Base-by-base conservation (phyloP, 2,888 invertebrate species). In the Lamellibrachia columna region DNA sequence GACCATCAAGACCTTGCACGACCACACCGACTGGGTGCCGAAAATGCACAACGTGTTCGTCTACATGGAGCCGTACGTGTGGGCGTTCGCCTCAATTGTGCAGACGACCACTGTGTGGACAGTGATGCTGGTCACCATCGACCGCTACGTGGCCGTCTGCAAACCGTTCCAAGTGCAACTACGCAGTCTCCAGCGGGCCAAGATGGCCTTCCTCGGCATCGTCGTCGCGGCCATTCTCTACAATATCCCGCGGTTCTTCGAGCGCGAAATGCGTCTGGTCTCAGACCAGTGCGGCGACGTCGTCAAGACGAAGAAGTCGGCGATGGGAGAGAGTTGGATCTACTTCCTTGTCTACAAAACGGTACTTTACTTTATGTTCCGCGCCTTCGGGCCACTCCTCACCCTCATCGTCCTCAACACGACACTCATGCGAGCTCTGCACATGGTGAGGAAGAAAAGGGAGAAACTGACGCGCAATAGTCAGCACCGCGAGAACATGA, bases 321-420 rank as follows among this genome's bases (percentile, higher is more conserved):
- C 11, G 11, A 55, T 93, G 3, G 22, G 93, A 15, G 40, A 91
- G 11, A 93, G 75, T 90, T 92, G 92, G 11, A n/a, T 93, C 40
- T 94, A 94, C 92, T 94, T 94, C 60, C 92, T 94, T 11, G 93
- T 94, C 92, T 94, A 94, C 94, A 94, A 94, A 92, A 94, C 94
- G 11, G 60, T 94, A 91, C 90, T 93, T 90, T 94, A 94, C 93
- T 94, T 94, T 92, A 92, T 94, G 22, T 94, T 94, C 93, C 93
- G 94, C 11, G 91, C 94, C 22, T 92, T 94, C 52, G 94, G 94
- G 11, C 94, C 94, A 3, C 93, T 94, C 60, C 11, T 94, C 52
- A 92, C 93, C 7, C 93, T 94, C 53, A 91, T 94, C 91, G 55
- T 92, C 6, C 93, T 94, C 53, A 94, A 94, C 93, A 52, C 92